Base-by-base conservation (phyloP, 2,113 vertebrate genomes). In the Felis chaus region DNA sequence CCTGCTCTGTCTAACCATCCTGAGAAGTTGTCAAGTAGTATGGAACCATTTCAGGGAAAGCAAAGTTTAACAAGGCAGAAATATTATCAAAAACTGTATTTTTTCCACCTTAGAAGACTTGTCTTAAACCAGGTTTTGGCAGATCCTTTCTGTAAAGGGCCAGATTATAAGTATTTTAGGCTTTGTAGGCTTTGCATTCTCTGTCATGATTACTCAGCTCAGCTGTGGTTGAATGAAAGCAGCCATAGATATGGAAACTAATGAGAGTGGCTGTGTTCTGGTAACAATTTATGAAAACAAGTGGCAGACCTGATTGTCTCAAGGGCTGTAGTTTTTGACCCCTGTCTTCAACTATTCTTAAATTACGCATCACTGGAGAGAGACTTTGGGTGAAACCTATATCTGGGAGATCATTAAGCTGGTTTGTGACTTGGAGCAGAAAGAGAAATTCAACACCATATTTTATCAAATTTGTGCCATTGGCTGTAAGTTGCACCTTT, bases 31-130 rank as follows among this genome's bases (percentile, higher is more conserved):
- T 48, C 27, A 50, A 68, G 33, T 36, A 86, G 2, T 33, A 13
- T 4, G 4, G 53, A 66, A 19, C n/a, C 61, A 66, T 84, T 83
- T 73, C 87, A 68, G 73, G 45, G 50, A 61, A 78, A 57, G 53
- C 69, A 63, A 29, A 41, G 16, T 71, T 95, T 79, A 57, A 74
- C 84, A 89, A 94, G 55, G 82, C 76, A 91, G 76, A 93, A 78
- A 66, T 94, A 57, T 73, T 83, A 79, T 84, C 29, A 55, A 97
- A 93, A 57, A 25, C 86, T 94, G 27, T 4, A 48, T 86, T 95
- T 93, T 93, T 87, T 53, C 90, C n/a, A 73, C 68, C 29, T 73
- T 25, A 71, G 41, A 93, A 87, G 68, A 57, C 57, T 39, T 57
- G 13, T 25, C 16, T 88, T 91, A 96, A 93, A 65, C 61, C 15